These are phyloP conservation scores for Drosophila longiperda DNA, from an alignment of 2,888 invertebrate genomes.

Conservation along the genomic window DNA sequence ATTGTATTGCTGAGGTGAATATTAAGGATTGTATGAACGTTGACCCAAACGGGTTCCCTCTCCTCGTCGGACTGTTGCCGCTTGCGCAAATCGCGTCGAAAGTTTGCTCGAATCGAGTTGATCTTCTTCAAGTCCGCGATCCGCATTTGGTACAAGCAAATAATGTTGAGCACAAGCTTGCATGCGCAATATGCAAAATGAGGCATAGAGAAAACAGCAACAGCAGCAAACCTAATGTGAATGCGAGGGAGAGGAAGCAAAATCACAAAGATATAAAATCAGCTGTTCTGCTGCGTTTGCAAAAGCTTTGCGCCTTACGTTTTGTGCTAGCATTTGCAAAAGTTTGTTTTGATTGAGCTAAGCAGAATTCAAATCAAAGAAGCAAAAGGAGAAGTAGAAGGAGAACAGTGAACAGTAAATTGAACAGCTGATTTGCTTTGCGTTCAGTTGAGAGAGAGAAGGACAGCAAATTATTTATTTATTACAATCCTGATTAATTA, in stretches of 20 bases:
- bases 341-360: slow-evolving; percentile 24
- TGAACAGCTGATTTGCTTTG: not conserved
- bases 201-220: not conserved
- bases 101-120: slow-evolving; percentile 63
- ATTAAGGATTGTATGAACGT: not conserved
- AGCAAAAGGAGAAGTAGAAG: not conserved
- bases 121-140: slow-evolving; percentile 58
- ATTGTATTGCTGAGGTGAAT: not conserved
- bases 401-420: not conserved
- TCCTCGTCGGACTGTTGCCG: slow-evolving; percentile 20
- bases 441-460: not conserved
- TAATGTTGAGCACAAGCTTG: slow-evolving; percentile 56
- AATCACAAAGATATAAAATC: no score
- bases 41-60: slow-evolving; percentile 36
- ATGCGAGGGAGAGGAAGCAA: slow-evolving; percentile 5
- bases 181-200: slow-evolving; percentile 54
- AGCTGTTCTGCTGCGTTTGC: slow-evolving; percentile 23
- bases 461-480: not conserved
- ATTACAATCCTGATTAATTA: not conserved
- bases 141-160: slow-evolving; percentile 36
- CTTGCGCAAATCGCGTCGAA: slow-evolving; percentile 50
- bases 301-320: slow-evolving; percentile 25
- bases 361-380: slow-evolving; percentile 4
- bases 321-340: slow-evolving; percentile 27
- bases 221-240: slow-evolving; percentile 2